These are phyloP conservation scores for Shinisaurus crocodilurus DNA, from an alignment of 2,113 vertebrate species.

Conservation along the genomic window DNA sequence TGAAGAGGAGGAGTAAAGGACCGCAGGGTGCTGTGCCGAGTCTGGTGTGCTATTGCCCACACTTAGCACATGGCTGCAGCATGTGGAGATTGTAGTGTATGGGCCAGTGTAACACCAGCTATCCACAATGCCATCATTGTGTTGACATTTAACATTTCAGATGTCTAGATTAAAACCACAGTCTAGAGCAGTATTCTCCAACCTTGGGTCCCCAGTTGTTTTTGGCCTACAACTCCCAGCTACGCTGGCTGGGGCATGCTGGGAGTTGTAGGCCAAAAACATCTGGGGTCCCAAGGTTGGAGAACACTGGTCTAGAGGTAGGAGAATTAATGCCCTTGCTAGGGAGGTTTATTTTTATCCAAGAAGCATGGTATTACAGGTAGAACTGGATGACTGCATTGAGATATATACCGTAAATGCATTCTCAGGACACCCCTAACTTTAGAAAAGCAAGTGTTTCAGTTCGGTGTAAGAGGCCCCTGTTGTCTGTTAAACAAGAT, in stretches of 20 bases:
- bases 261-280: no score
- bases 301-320: no score
- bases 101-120: no score
- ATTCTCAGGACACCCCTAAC: not conserved
- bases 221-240: no score
- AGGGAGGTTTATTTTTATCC: not conserved
- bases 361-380: not conserved
- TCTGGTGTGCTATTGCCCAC: not conserved
- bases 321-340: conserved; percentile 34
- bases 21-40: not conserved
- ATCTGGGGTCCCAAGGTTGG: no score
- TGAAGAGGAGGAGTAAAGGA: not conserved
- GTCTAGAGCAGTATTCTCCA: not conserved
- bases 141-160: not conserved
- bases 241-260: no score
- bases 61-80: not conserved
- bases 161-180: not conserved
- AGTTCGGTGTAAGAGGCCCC: not conserved
- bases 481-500: not conserved
- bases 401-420: not conserved
- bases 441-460: not conserved
- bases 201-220: no score
- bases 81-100: not conserved
- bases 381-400: not conserved
- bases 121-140: not conserved